Evolutionary conservation across 2,113 vertebrate species (phyloP).

Genomic region (Laticauda colubrina): DNA sequence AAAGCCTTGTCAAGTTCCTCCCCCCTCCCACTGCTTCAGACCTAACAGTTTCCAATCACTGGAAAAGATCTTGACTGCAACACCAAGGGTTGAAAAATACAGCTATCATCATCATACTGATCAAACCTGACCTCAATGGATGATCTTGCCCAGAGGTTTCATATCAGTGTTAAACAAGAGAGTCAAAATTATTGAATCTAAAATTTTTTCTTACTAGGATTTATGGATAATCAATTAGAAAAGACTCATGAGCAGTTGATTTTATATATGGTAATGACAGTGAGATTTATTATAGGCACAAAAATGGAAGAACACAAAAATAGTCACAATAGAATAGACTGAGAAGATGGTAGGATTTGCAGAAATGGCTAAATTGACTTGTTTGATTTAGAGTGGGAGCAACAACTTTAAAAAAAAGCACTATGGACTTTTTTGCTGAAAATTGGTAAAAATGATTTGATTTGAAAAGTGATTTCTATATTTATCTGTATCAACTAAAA

Average conservation of each 20-base stretch:
- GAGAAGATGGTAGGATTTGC: neutral
- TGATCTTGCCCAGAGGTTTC: neutral
- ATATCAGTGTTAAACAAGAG: neutral
- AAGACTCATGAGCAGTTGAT: neutral
- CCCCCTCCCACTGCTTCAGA: neutral
- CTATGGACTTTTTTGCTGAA: neutral
- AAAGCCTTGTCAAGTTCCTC: neutral
- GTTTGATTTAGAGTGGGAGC: neutral
- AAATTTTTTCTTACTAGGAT: neutral
- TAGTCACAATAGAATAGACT: neutral
- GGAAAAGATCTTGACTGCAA: neutral
- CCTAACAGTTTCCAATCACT: neutral
- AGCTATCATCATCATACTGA: neutral
- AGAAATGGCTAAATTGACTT: neutral
- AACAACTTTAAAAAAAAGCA: neutral
- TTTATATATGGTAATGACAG: neutral
- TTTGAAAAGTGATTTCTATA: neutral
- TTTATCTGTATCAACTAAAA: neutral
- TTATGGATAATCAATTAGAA: neutral
- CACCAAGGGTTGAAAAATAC: neutral
- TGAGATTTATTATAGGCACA: neutral
- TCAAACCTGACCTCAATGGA: neutral
- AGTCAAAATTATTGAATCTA: neutral
- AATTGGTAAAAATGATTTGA: neutral
- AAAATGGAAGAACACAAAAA: neutral